Evolutionary conservation across 1,140 invertebrate species (phyloP), one percentile per base, ranked within the genome.

Genomic region (Radopholus similis): DNA sequence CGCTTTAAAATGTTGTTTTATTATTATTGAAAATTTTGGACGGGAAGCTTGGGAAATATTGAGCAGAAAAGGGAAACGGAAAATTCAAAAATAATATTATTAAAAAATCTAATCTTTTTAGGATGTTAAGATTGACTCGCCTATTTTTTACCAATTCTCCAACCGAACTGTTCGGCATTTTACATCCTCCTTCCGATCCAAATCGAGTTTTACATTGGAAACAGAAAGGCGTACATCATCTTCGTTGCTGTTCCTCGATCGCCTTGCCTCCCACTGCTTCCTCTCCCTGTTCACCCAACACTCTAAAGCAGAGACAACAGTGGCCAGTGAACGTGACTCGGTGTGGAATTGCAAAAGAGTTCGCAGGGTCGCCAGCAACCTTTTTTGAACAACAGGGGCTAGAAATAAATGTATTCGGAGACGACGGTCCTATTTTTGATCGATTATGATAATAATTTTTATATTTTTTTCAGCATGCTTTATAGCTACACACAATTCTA

Each of bases 381-480:
- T 89, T 88, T 83, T 86, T 90, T 54, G 40, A 62, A 49, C 40
- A 34, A 26, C 40, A 62, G 18, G 18, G 88, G 88, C 81, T 90
- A 90, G 83, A 91, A n/a, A n/a, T n/a, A n/a, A n/a, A 91, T 83
- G 91, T 92, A 80, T 95, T 92, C 83, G 94, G 94, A 58, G 94
- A 97, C 83, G 94, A 96, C 86, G 91, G 59, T 62, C 9, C n/a
- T 62, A 28, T 49, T 21, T 21, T 8, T 4, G 9, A 5, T 6
- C 4, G 9, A 47, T 49, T 47, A 8, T 49, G 8, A n/a, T 38
- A 47, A 60, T 44, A 21, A 11, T 28, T 62, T 2, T 21, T 21
- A 26, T 26, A 11, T 60, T 35, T 35, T 44, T 9, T 44, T 44
- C 35, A 62, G 59, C 93, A 47, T 96, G 91, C 89, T 96, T 97